phyloP scores from a whole-genome alignment of 2,797 vertebrate genomes.

The Bradypodion pumilum region DNA sequence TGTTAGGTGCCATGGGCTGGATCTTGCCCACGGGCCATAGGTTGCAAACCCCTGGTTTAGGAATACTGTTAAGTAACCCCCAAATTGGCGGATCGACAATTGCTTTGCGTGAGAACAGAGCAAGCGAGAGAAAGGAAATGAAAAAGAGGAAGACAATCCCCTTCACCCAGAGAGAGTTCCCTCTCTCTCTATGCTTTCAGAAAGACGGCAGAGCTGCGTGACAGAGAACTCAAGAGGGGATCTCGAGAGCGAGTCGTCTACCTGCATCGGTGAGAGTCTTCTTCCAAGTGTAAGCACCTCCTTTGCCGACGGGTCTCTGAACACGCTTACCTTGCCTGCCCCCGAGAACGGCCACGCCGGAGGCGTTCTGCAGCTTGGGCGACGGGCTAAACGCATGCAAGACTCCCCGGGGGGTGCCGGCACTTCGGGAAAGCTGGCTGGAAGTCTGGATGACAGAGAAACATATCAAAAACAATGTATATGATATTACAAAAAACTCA shows the following conservation, averaged over 20 bases:
- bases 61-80: too few species aligned
- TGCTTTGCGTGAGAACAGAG: neutral
- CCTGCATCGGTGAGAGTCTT: slow-evolving; percentile 88
- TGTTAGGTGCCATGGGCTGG: too few species aligned
- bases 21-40: too few species aligned
- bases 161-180: slow-evolving; percentile 6
- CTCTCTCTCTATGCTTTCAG: neutral
- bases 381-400: slow-evolving; percentile 88
- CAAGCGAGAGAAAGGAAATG: too few species aligned
- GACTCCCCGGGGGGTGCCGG: slow-evolving; percentile 81
- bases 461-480: too few species aligned
- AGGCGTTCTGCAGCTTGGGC: slow-evolving; percentile 88
- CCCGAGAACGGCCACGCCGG: slow-evolving; percentile 83
- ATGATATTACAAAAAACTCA: too few species aligned
- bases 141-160: neutral
- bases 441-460: slow-evolving; percentile 77
- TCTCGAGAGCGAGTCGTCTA: slow-evolving; percentile 68
- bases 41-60: too few species aligned
- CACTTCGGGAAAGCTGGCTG: slow-evolving; percentile 87
- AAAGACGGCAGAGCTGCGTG: neutral
- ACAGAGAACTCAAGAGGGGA: slow-evolving; percentile 17
- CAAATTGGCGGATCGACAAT: too few species aligned
- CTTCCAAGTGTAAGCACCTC: slow-evolving; percentile 87
- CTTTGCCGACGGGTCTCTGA: slow-evolving; percentile 82
- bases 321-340: slow-evolving; percentile 88